A percentile compares a stretch with the other conserved stretches of the same genome.
Conservation (phyloP, 30 jellyfish, hydroid and myxozoan genomes). For the Aurelia sp. region DNA sequence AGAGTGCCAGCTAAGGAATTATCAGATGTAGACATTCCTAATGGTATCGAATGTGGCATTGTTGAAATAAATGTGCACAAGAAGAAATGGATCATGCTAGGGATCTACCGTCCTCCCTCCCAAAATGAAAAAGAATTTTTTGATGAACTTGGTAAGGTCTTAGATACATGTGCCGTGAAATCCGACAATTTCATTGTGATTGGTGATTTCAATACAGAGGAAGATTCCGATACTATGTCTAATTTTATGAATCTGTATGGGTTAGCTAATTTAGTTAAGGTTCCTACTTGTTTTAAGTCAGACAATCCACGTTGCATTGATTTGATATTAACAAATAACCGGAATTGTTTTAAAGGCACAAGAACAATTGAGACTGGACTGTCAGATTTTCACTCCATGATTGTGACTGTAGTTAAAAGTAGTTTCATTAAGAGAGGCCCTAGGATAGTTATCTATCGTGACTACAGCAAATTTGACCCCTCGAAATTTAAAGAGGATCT, state of each 20-base stretch:
- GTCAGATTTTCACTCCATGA: slow-evolving; percentile 16
- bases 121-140: slow-evolving; percentile 31
- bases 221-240: slow-evolving; percentile 28
- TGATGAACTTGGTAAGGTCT: slow-evolving; percentile 12
- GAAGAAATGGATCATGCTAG: slow-evolving; percentile 48
- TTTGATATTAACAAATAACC: background rate
- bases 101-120: background rate
- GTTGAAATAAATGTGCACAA: slow-evolving; percentile 51
- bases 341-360: slow-evolving; percentile 11
- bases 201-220: slow-evolving; percentile 48
- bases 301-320: background rate
- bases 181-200: slow-evolving; percentile 44
- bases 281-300: background rate
- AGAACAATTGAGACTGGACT: slow-evolving; percentile 17
- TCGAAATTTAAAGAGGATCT: slow-evolving; percentile 46
- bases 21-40: background rate
- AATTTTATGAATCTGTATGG: slow-evolving; percentile 52
- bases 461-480: slow-evolving; percentile 51
- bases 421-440: slow-evolving; percentile 47
- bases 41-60: slow-evolving; percentile 35
- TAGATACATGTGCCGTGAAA: slow-evolving; percentile 25
- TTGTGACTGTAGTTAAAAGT: background rate
- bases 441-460: slow-evolving; percentile 22
- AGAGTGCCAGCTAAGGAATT: slow-evolving; percentile 18
- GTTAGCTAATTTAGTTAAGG: slow-evolving; percentile 32